phyloP scores from a whole-genome alignment of 2,113 vertebrate genomes.

The Epinephelus moara region DNA sequence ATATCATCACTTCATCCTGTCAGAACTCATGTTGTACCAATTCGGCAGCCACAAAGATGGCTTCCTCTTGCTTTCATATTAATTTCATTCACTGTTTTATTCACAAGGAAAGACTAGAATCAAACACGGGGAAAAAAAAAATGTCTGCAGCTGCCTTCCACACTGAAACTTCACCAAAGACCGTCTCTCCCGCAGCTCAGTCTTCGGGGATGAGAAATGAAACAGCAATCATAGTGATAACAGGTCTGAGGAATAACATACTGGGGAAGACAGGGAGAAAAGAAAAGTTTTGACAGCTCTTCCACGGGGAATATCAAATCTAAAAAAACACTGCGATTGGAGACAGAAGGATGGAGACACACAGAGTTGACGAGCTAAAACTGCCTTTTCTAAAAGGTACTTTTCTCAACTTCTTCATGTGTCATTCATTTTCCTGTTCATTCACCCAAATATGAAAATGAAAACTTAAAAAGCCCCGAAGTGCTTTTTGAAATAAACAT shows the following conservation, averaged over 20 bases:
- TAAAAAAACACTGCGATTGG: constrained; percentile 17
- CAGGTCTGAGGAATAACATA: constrained; percentile 46
- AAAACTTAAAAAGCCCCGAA: neutral
- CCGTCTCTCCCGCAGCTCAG: constrained; percentile 22
- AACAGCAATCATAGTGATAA: constrained; percentile 48
- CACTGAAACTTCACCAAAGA: constrained; percentile 34
- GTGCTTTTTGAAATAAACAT: neutral
- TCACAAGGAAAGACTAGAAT: constrained; percentile 32
- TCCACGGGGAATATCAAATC: constrained; percentile 48
- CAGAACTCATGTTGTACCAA: constrained; percentile 11
- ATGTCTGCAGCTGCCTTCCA: constrained; percentile 15
- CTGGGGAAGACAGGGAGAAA: constrained; percentile 16
- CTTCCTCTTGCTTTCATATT: neutral
- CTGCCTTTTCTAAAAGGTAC: constrained; percentile 27
- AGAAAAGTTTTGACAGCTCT: constrained; percentile 50
- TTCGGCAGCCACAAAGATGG: neutral
- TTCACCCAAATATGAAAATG: neutral
- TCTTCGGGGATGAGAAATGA: constrained; percentile 45
- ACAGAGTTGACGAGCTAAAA: constrained; percentile 20
- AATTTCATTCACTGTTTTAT: constrained; percentile 22
- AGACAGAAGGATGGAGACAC: constrained; percentile 29
- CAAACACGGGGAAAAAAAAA: constrained; percentile 20
- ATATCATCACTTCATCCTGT: constrained; percentile 8
- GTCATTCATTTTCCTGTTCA: constrained; percentile 1
- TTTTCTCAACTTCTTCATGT: constrained; percentile 6